Conservation (phyloP, 2,113 vertebrate genomes). For the Turnix velox region DNA sequence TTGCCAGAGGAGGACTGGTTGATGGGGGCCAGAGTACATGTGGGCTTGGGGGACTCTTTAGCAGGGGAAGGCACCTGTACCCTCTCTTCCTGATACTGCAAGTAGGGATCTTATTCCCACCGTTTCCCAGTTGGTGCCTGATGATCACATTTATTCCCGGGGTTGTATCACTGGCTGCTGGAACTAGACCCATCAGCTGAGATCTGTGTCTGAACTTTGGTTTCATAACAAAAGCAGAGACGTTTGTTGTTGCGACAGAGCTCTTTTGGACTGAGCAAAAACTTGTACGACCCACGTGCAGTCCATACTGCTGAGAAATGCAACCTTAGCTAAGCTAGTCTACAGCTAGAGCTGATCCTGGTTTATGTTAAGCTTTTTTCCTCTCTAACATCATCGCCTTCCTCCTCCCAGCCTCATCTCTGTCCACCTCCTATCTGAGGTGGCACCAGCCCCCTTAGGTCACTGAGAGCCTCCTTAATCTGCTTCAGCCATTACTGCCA, state of each 20-base stretch:
- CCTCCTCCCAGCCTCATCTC: neutral
- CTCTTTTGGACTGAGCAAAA: conserved; percentile 12
- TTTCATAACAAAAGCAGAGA: conserved; percentile 41
- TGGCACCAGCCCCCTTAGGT: neutral
- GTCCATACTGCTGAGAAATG: neutral
- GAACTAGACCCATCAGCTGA: neutral
- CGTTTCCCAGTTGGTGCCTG: neutral
- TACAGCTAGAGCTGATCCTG: neutral
- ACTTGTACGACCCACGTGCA: neutral
- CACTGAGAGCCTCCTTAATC: neutral
- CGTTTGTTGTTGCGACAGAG: conserved; percentile 44
- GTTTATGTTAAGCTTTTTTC: neutral
- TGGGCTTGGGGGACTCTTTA: neutral
- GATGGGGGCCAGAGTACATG: conserved; percentile 56
- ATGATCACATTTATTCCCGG: neutral
- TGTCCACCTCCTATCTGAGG: neutral
- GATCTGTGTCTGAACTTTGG: conserved; percentile 1
- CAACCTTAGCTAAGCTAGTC: neutral
- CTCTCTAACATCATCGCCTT: neutral
- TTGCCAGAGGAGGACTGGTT: conserved; percentile 57
- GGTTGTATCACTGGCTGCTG: neutral
- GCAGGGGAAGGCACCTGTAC: conserved; percentile 33
- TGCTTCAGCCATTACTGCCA: fast-evolving
- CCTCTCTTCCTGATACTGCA: neutral
- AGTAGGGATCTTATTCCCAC: neutral